A percentile compares a stretch with the other conserved stretches of the same genome.
Conservation (phyloP, 2,888 invertebrate genomes). For the Xylophagus ater region DNA sequence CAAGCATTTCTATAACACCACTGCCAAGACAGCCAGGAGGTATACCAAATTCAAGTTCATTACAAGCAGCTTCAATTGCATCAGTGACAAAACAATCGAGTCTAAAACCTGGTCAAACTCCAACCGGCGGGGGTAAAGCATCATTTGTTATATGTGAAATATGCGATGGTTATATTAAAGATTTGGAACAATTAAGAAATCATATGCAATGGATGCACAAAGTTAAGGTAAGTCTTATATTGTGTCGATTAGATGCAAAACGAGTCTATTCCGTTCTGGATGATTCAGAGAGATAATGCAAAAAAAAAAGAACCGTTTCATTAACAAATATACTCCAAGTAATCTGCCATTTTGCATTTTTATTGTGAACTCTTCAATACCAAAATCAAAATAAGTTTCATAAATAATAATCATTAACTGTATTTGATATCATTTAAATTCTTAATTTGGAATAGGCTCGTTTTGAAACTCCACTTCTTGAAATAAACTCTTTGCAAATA, state of each 20-base stretch:
- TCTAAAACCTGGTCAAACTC: conserved; percentile 42
- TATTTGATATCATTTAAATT: too few relatives aligned
- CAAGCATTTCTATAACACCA: conserved; percentile 84
- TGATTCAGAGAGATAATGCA: neutral
- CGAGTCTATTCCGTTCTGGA: too few relatives aligned
- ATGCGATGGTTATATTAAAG: conserved; percentile 94
- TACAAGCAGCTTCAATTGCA: conserved; percentile 71
- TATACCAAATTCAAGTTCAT: conserved; percentile 37
- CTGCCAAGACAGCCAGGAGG: conserved; percentile 54
- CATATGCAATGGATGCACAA: conserved; percentile 98
- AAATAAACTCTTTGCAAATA: too few relatives aligned
- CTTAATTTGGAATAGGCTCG: too few relatives aligned
- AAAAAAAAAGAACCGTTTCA: too few relatives aligned
- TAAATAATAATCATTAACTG: too few relatives aligned
- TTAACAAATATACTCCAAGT: too few relatives aligned
- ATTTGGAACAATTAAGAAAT: conserved; percentile 83
- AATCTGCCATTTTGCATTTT: too few relatives aligned
- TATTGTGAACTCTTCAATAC: too few relatives aligned
- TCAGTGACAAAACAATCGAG: conserved; percentile 58
- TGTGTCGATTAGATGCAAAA: too few relatives aligned
- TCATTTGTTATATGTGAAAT: conserved; percentile 93
- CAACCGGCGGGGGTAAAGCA: conserved; percentile 49
- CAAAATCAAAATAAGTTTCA: too few relatives aligned
- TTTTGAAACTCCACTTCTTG: too few relatives aligned
- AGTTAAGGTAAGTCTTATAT: conserved; percentile 49